These are phyloP conservation scores for Scatophagus argus DNA, from an alignment of 2,113 vertebrate species.

Conservation along the genomic window DNA sequence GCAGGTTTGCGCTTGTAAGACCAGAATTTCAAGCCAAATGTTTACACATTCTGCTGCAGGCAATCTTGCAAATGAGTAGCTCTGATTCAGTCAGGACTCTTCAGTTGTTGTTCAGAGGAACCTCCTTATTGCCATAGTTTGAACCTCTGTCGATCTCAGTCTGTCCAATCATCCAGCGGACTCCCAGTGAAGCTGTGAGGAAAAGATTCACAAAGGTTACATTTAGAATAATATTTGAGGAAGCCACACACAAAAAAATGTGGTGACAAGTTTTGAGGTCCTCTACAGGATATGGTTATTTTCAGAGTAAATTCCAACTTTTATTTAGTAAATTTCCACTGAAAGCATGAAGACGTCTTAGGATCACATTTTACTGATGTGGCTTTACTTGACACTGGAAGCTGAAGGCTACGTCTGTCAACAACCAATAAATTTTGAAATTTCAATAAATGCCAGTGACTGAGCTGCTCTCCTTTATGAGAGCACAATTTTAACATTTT, in stretches of 20 bases:
- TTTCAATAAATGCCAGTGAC: not conserved
- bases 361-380: not conserved
- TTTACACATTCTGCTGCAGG: not conserved
- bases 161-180: constrained; percentile 97
- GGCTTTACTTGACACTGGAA: not conserved
- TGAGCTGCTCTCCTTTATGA: not conserved
- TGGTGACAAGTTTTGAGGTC: not conserved
- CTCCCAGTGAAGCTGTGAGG: constrained; percentile 88
- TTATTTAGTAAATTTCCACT: not conserved
- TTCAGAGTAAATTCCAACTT: constrained; percentile 34
- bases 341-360: not conserved
- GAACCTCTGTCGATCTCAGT: constrained; percentile 95
- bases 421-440: no score
- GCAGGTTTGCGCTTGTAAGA: constrained; percentile 47
- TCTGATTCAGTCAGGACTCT: not conserved
- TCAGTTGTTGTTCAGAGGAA: constrained; percentile 83
- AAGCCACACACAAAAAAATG: not conserved
- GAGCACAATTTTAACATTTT: not conserved
- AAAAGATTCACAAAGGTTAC: constrained; percentile 9
- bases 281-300: constrained; percentile 2
- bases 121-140: constrained; percentile 89
- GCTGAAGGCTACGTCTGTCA: not conserved
- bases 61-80: constrained; percentile 9
- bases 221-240: not conserved
- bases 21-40: not conserved